These are phyloP conservation scores for Spodoptera littoralis DNA, from an alignment of 2,888 invertebrate genomes.

Conservation along the genomic window DNA sequence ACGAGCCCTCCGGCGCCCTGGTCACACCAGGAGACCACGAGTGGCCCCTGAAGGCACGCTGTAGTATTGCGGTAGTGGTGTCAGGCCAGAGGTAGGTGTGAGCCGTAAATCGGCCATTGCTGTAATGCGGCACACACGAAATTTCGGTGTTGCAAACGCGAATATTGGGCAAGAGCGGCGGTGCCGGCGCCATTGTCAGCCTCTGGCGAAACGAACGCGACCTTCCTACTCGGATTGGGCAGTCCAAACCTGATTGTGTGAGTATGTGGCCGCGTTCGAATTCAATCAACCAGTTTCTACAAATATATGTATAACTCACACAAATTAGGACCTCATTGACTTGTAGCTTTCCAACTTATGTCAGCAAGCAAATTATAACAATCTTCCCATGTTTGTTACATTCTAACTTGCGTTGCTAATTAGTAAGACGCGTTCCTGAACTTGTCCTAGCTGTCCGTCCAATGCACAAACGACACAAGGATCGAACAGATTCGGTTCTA, in stretches of 20 bases:
- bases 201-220: slow-evolving; percentile 84
- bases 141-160: slow-evolving; percentile 85
- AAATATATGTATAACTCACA: slow-evolving; percentile 34
- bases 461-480: slow-evolving; percentile 27
- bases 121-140: slow-evolving; percentile 84
- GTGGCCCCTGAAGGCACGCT: background rate
- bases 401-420: too few species aligned
- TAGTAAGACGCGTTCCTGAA: too few species aligned
- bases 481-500: slow-evolving; percentile 47
- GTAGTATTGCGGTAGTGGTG: slow-evolving; percentile 38
- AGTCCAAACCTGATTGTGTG: slow-evolving; percentile 81
- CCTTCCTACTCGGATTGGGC: slow-evolving; percentile 85
- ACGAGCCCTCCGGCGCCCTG: slow-evolving; percentile 30
- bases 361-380: too few species aligned
- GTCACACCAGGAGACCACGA: slow-evolving; percentile 20
- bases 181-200: slow-evolving; percentile 83
- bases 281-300: slow-evolving; percentile 58
- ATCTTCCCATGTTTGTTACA: too few species aligned
- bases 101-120: slow-evolving; percentile 74
- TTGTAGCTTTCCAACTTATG: slow-evolving; percentile 10
- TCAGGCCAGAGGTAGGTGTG: slow-evolving; percentile 53
- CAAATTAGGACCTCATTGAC: slow-evolving; percentile 35
- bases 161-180: slow-evolving; percentile 79
- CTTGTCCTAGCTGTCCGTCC: too few species aligned
- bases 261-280: slow-evolving; percentile 64